Evolutionary conservation across 2,888 invertebrate species (phyloP).

Genomic region (Rotaria socialis): DNA sequence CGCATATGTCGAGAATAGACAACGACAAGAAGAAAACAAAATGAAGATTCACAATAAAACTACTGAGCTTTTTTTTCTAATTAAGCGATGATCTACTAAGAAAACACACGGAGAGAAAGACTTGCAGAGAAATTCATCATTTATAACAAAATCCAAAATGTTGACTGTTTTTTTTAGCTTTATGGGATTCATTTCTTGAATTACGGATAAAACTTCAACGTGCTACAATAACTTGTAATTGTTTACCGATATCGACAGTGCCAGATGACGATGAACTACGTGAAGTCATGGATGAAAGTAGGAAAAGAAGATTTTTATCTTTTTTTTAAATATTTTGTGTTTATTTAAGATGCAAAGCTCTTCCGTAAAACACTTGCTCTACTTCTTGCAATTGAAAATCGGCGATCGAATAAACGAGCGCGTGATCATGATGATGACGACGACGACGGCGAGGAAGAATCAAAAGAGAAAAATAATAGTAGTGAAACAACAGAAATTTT

Average conservation of each 20-base stretch:
- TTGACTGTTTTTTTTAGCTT: neutral
- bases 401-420: neutral
- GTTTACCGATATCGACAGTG: neutral
- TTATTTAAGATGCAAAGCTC: neutral
- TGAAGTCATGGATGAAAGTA: neutral
- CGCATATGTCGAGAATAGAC: too few species aligned
- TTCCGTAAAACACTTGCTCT: neutral
- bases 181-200: slow-evolving; percentile 21
- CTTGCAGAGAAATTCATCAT: too few species aligned
- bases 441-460: neutral
- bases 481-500: neutral
- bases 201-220: slow-evolving; percentile 22
- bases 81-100: too few species aligned
- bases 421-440: neutral
- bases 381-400: neutral
- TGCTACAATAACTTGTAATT: slow-evolving; percentile 9
- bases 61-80: too few species aligned
- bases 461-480: neutral
- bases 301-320: neutral
- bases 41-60: too few species aligned
- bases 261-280: neutral
- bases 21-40: too few species aligned
- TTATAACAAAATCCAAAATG: too few species aligned
- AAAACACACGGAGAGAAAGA: too few species aligned
- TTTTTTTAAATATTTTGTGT: neutral